Evolutionary conservation across 2,888 invertebrate genomes (phyloP).

Genomic region (Chouioia cunea): DNA sequence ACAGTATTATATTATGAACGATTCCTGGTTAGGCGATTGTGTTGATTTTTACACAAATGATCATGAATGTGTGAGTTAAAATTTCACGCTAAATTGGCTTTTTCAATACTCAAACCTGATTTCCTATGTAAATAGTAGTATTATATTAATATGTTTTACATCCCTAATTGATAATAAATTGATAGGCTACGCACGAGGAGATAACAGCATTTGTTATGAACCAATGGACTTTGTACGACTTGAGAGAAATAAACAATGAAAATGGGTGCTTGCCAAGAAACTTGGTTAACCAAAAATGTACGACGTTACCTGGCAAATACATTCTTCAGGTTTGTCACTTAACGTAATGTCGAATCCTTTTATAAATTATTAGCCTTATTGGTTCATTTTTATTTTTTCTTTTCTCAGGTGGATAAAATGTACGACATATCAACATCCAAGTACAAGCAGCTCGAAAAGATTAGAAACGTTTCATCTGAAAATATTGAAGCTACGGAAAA

Average conservation of each 20-base stretch:
- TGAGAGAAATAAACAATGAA: conserved; percentile 73
- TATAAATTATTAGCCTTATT: conserved; percentile 13
- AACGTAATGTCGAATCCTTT: conserved; percentile 2
- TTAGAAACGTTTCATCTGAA: conserved; percentile 66
- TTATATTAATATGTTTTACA: conserved; percentile 7
- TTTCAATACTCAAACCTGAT: conserved; percentile 19
- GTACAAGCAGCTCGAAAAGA: conserved; percentile 66
- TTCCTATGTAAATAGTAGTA: not conserved
- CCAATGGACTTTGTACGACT: conserved; percentile 78
- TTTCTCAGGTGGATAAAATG: conserved; percentile 64
- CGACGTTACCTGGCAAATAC: conserved; percentile 71
- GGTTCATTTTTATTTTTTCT: not conserved
- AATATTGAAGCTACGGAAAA: conserved; percentile 74
- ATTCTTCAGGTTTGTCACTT: conserved; percentile 72
- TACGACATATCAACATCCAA: conserved; percentile 67
- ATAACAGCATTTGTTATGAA: conserved; percentile 73
- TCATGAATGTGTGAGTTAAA: conserved; percentile 53
- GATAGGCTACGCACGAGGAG: conserved; percentile 66
- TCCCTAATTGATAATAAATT: conserved; percentile 10
- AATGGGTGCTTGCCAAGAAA: conserved; percentile 74
- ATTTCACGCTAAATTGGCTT: conserved; percentile 16
- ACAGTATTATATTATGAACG: conserved; percentile 59
- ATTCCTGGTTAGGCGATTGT: conserved; percentile 62
- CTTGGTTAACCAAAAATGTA: conserved; percentile 69
- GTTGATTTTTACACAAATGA: conserved; percentile 58